Conservation (phyloP, 2,888 invertebrate species). For the Chesias legatella region DNA sequence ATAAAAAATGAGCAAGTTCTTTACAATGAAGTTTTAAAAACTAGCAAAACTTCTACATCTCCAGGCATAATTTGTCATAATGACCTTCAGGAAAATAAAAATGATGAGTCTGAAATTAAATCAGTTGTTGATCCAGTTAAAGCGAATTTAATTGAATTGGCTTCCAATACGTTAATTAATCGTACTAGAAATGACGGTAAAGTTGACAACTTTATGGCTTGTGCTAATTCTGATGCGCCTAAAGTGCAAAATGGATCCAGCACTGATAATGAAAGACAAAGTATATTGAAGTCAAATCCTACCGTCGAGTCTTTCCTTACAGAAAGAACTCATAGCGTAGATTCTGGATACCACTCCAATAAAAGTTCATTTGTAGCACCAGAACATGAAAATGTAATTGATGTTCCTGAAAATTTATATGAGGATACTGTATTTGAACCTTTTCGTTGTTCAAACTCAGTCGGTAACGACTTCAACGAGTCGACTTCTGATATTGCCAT, state of each 20-base stretch:
- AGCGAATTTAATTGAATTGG: no score
- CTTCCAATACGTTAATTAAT: no score
- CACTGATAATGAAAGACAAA: background rate
- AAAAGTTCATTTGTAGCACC: conserved; percentile 3
- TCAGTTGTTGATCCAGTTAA: background rate
- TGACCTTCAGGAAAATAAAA: background rate
- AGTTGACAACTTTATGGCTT: no score
- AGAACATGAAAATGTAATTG: conserved; percentile 5
- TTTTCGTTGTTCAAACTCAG: no score
- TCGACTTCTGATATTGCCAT: background rate
- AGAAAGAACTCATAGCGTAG: conserved; percentile 5
- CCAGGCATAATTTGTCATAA: background rate
- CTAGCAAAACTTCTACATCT: background rate
- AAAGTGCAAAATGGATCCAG: background rate
- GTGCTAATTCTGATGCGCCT: no score
- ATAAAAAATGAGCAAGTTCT: background rate
- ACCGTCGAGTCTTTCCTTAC: no score
- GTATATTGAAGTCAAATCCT: background rate
- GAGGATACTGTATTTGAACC: conserved; percentile 12
- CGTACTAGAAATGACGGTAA: no score
- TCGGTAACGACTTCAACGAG: no score
- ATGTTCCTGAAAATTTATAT: conserved; percentile 2
- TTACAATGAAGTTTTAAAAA: background rate
- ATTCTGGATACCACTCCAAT: conserved; percentile 9
- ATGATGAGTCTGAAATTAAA: background rate